phyloP scores from a whole-genome alignment of 2,888 invertebrate genomes.

The Stenurella melanura region DNA sequence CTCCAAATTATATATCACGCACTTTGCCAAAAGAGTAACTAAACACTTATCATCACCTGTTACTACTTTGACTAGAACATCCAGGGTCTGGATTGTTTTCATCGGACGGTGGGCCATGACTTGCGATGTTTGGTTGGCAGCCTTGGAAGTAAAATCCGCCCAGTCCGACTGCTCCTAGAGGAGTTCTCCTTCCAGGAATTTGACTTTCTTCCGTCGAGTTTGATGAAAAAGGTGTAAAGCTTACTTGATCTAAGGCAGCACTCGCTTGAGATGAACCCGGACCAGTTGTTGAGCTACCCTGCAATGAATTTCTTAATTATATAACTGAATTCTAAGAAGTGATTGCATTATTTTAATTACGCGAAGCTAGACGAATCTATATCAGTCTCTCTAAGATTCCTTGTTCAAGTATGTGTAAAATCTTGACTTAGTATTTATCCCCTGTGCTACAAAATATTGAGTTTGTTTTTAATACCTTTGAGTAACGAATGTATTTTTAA shows the following conservation, averaged over 20 bases:
- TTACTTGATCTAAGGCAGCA: constrained; percentile 62
- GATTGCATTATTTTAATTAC: too few relatives aligned
- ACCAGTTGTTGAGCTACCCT: constrained; percentile 63
- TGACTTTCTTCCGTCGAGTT: constrained; percentile 74
- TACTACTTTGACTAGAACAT: constrained; percentile 68
- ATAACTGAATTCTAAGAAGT: too few relatives aligned
- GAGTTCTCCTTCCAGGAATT: constrained; percentile 82
- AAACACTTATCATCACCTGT: constrained; percentile 44
- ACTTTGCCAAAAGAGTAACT: too few relatives aligned
- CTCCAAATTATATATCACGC: too few relatives aligned
- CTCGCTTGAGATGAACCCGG: constrained; percentile 60
- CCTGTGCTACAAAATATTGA: too few relatives aligned
- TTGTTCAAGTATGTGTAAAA: too few relatives aligned
- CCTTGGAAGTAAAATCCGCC: constrained; percentile 92
- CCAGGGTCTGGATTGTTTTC: constrained; percentile 87
- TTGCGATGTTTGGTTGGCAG: constrained; percentile 72
- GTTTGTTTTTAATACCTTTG: too few relatives aligned
- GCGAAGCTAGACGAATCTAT: too few relatives aligned
- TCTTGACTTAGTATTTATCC: too few relatives aligned
- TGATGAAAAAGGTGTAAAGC: constrained; percentile 63
- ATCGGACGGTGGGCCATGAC: constrained; percentile 77
- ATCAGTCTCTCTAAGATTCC: too few relatives aligned
- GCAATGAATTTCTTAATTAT: constrained; percentile 29
- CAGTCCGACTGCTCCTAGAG: constrained; percentile 87
- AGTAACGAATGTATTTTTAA: too few relatives aligned